Evolutionary conservation across 1,140 invertebrate species (phyloP).

Genomic region (Drosophila jambulina): DNA sequence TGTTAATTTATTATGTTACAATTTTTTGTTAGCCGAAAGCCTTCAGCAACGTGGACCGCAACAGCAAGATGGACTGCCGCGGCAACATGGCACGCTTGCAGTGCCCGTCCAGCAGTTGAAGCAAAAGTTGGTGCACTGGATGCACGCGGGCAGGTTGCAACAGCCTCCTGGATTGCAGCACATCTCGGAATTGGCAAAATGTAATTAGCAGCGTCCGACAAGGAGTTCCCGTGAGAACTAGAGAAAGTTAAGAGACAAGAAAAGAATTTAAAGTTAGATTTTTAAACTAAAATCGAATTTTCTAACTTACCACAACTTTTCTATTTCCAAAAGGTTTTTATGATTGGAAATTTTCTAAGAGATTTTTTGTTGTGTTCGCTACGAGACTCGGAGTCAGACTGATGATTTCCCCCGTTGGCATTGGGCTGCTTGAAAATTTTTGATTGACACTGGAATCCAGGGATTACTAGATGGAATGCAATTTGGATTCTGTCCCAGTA

Average conservation of each 20-base stretch:
- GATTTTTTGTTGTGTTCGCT: constrained; percentile 48
- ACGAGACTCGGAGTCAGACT: constrained; percentile 30
- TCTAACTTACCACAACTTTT: constrained; percentile 27
- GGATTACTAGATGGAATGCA: constrained; percentile 7
- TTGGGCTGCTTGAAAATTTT: background rate
- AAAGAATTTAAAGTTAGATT: too few species aligned
- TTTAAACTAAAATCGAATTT: background rate
- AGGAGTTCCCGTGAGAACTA: background rate
- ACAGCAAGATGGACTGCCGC: constrained; percentile 39
- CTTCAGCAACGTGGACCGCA: constrained; percentile 28
- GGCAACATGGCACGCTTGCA: constrained; percentile 24
- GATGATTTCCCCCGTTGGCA: background rate
- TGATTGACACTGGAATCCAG: background rate
- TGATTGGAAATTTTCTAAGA: constrained; percentile 13
- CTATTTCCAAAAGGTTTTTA: constrained; percentile 26
- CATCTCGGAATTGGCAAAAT: constrained; percentile 35
- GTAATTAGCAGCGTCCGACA: constrained; percentile 8
- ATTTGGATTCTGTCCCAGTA: background rate
- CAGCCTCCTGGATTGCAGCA: constrained; percentile 69
- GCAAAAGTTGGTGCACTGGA: constrained; percentile 71
- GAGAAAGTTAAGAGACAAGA: background rate
- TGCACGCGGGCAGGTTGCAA: constrained; percentile 46
- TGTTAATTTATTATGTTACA: background rate
- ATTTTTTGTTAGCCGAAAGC: background rate
- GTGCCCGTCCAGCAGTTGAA: constrained; percentile 69